A percentile compares a stretch with the other conserved stretches of the same genome.
phyloP scores from a whole-genome alignment of 2,888 invertebrate species.

The Campaea margaritaria region DNA sequence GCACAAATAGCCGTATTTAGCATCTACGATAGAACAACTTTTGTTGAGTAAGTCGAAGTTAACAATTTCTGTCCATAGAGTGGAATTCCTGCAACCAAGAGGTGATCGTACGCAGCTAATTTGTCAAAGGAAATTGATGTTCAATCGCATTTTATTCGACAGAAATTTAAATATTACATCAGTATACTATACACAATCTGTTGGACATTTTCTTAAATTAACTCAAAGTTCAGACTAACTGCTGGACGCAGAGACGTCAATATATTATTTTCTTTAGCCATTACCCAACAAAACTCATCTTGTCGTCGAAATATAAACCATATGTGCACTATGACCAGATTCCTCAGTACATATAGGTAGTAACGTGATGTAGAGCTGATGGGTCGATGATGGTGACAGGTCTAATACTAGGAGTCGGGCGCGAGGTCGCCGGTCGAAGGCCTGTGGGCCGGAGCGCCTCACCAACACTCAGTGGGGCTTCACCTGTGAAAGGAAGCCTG shows the following conservation, averaged over 20 bases:
- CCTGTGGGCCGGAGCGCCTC: conserved; percentile 56
- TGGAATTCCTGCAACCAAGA: neutral
- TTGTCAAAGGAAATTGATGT: too few relatives aligned
- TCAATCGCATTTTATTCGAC: too few relatives aligned
- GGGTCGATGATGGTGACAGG: conserved; percentile 38
- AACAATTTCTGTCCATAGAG: neutral
- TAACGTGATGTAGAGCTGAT: conserved; percentile 37
- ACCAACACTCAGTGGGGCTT: conserved; percentile 78
- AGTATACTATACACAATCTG: too few relatives aligned
- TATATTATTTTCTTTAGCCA: too few relatives aligned
- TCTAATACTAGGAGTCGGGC: conserved; percentile 44
- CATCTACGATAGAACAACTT: conserved; percentile 1
- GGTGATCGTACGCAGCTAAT: neutral
- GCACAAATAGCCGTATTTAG: conserved; percentile 8
- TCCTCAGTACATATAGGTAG: conserved; percentile 10
- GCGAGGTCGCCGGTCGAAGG: conserved; percentile 49
- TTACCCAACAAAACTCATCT: neutral
- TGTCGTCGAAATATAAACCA: neutral
- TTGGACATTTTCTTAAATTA: too few relatives aligned
- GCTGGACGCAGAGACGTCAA: too few relatives aligned
- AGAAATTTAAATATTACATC: too few relatives aligned
- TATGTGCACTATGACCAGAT: conserved; percentile 20
- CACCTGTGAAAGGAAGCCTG: conserved; percentile 56
- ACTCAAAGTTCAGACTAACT: too few relatives aligned
- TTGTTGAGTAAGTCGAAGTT: conserved; percentile 6